Evolutionary conservation across 2,888 invertebrate genomes (phyloP).

Genomic region (Noctua fimbriata): DNA sequence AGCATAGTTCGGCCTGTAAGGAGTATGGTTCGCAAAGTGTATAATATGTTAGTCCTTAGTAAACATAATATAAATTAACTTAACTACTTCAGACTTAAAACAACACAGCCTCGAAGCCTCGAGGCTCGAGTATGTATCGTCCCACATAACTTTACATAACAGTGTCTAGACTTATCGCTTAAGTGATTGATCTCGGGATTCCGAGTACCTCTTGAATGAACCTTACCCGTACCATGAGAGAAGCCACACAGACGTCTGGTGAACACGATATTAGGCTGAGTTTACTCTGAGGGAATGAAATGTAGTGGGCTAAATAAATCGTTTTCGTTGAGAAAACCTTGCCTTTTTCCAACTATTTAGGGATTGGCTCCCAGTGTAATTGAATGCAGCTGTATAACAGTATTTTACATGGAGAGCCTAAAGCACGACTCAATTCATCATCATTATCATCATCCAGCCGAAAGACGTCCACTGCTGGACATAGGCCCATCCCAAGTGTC

Average conservation of each 20-base stretch:
- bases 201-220: constrained; percentile 15
- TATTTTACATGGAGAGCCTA: background rate
- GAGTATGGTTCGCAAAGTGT: background rate
- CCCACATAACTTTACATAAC: background rate
- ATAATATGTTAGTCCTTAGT: background rate
- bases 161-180: constrained; percentile 15
- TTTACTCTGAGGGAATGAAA: constrained; percentile 14
- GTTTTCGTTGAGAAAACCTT: background rate
- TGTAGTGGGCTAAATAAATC: background rate
- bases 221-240: background rate
- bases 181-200: constrained; percentile 34
- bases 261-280: constrained; percentile 18
- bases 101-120: too few relatives aligned
- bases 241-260: background rate
- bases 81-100: background rate
- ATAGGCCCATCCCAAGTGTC: too few relatives aligned
- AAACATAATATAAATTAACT: background rate
- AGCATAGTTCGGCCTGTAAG: background rate
- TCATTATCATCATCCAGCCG: too few relatives aligned
- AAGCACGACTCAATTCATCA: background rate
- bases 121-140: background rate
- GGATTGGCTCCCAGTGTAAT: background rate
- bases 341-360: background rate
- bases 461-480: too few relatives aligned
- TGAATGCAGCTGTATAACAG: background rate